A percentile compares a stretch with the other conserved stretches of the same genome.
phyloP scores from a whole-genome alignment of 1,140 invertebrate genomes.

The Maniola jurtina region DNA sequence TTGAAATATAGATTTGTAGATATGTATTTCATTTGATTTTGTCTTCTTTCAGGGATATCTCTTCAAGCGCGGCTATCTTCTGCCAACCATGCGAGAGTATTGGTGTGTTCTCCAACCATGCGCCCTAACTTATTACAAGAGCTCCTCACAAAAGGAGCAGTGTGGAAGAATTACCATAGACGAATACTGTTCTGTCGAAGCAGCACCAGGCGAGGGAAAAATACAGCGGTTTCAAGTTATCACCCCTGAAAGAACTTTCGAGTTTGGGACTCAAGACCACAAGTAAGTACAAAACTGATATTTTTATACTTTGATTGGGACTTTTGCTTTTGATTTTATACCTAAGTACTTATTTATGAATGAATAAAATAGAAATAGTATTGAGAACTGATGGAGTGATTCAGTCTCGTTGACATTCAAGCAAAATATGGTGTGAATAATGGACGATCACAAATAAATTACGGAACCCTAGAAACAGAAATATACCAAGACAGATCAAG shows the following conservation, averaged over 20 bases:
- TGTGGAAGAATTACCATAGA: constrained; percentile 84
- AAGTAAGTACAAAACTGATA: constrained; percentile 62
- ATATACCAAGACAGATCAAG: no score
- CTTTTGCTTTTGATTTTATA: no score
- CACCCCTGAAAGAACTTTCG: constrained; percentile 83
- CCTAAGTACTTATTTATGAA: no score
- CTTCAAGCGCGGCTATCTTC: constrained; percentile 85
- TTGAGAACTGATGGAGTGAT: no score
- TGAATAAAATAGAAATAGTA: no score
- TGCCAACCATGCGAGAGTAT: constrained; percentile 87
- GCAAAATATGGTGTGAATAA: no score
- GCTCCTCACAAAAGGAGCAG: constrained; percentile 84
- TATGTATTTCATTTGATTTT: neutral
- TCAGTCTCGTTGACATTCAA: no score
- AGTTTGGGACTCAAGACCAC: constrained; percentile 84
- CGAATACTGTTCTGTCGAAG: constrained; percentile 83
- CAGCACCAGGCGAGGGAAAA: constrained; percentile 77
- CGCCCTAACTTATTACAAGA: constrained; percentile 87
- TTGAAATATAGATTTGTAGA: neutral
- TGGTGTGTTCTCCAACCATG: constrained; percentile 89
- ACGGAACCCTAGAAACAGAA: no score
- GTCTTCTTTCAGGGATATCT: constrained; percentile 81
- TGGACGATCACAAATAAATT: no score
- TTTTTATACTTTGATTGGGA: neutral
- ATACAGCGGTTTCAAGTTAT: constrained; percentile 80